A percentile compares a stretch with the other conserved stretches of the same genome.
Evolutionary conservation across 1,140 invertebrate genomes (phyloP).

Genomic region (Aleiodes sp.): DNA sequence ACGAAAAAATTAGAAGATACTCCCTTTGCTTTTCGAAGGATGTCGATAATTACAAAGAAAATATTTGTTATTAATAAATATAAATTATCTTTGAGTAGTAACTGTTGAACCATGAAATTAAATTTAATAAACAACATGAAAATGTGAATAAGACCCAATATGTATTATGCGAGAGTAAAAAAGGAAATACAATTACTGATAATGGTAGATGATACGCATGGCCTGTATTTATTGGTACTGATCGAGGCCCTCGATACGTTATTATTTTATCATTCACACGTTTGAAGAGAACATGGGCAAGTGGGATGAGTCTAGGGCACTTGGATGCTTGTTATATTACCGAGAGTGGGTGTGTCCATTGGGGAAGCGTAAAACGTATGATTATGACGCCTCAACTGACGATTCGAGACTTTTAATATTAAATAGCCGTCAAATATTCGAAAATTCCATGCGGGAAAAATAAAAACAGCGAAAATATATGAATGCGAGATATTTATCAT

Average conservation of each 20-base stretch:
- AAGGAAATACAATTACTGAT: conserved; percentile 7
- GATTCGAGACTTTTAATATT: neutral
- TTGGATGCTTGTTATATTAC: conserved; percentile 3
- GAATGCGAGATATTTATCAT: too few species aligned
- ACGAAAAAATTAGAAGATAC: too few species aligned
- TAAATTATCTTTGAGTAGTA: too few species aligned
- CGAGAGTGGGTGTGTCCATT: neutral
- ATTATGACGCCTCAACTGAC: conserved; percentile 13
- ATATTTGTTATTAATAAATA: too few species aligned
- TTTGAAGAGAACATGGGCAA: too few species aligned
- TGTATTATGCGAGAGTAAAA: neutral
- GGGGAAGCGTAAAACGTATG: neutral
- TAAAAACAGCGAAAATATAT: neutral
- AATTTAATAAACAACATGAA: neutral
- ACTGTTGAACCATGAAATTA: neutral
- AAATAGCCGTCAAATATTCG: neutral
- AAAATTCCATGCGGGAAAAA: neutral
- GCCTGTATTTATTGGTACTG: neutral
- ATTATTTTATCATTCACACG: conserved; percentile 18
- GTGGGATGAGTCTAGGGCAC: too few species aligned
- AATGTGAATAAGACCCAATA: neutral
- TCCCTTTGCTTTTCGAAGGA: too few species aligned
- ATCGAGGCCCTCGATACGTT: conserved; percentile 1
- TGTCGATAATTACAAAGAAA: too few species aligned
- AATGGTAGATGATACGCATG: neutral